Evolutionary conservation across 2,797 vertebrate genomes (phyloP).

Genomic region (Gephyroberyx darwinii): DNA sequence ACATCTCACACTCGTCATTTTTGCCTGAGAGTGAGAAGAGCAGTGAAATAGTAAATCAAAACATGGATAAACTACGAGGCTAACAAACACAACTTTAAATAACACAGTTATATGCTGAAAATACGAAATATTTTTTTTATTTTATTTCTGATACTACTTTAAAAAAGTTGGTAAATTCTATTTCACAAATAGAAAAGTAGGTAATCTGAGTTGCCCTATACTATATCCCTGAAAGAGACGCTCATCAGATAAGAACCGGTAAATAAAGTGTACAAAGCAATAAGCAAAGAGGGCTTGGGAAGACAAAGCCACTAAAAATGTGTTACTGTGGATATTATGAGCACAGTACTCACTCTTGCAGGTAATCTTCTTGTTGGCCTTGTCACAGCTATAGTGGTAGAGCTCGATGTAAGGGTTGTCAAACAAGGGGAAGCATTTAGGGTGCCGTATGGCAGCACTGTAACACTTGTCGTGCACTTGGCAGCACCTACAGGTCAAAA

Average conservation of each 20-base stretch:
- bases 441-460: constrained; percentile 66
- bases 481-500: constrained; percentile 72
- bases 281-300: too few relatives aligned
- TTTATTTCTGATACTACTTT: too few relatives aligned
- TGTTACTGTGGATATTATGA: neutral
- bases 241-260: neutral
- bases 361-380: constrained; percentile 59
- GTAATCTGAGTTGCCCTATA: neutral
- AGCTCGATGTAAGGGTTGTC: constrained; percentile 80
- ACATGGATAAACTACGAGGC: neutral
- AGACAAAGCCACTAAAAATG: too few relatives aligned
- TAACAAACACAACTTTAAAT: too few relatives aligned
- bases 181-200: neutral
- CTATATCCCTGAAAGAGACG: neutral
- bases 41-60: neutral
- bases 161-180: neutral
- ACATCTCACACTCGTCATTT: constrained; percentile 78
- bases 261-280: neutral
- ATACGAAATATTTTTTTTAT: too few relatives aligned
- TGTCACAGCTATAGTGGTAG: constrained; percentile 74
- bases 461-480: constrained; percentile 78
- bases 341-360: constrained; percentile 71
- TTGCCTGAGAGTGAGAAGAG: constrained; percentile 65
- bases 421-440: constrained; percentile 72
- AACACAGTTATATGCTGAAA: too few relatives aligned